Evolutionary conservation across 2,113 vertebrate genomes (phyloP).

Genomic region (Sterna hirundo): DNA sequence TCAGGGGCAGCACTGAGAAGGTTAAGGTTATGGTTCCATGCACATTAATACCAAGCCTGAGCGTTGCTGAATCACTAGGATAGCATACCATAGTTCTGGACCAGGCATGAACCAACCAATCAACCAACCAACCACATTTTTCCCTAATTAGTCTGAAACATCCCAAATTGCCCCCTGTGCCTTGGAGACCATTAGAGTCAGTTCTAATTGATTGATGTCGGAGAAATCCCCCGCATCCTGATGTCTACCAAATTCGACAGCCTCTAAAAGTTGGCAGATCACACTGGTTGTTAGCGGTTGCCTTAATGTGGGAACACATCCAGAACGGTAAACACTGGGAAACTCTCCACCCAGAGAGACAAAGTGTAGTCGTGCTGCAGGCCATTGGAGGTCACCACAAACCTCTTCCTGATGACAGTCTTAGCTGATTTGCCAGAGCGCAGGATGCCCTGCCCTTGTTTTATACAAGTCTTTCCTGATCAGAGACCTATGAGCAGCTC

Average conservation of each 20-base stretch:
- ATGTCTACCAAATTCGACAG: neutral
- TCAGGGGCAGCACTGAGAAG: neutral
- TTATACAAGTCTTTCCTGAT: neutral
- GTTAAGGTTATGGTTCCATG: neutral
- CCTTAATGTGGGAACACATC: neutral
- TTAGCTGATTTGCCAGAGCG: neutral
- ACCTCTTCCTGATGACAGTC: neutral
- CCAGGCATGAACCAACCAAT: neutral
- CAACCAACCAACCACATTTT: neutral
- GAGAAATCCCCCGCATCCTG: neutral
- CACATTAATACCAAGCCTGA: neutral
- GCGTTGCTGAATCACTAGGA: neutral
- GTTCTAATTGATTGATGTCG: neutral
- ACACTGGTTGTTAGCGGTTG: neutral
- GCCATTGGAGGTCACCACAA: neutral
- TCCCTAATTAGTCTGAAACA: neutral
- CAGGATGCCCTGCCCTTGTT: neutral
- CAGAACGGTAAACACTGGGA: neutral
- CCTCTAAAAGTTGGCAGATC: neutral
- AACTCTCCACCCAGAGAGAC: neutral
- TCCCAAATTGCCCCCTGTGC: neutral
- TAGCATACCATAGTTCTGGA: neutral
- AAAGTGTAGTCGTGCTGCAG: neutral
- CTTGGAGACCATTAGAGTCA: neutral
- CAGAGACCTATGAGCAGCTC: neutral